Percentiles rank a stretch among this genome's conserved stretches.
These are phyloP conservation scores for Discoglossus pictus DNA, from an alignment of 2,797 vertebrate species.

Conservation along the genomic window DNA sequence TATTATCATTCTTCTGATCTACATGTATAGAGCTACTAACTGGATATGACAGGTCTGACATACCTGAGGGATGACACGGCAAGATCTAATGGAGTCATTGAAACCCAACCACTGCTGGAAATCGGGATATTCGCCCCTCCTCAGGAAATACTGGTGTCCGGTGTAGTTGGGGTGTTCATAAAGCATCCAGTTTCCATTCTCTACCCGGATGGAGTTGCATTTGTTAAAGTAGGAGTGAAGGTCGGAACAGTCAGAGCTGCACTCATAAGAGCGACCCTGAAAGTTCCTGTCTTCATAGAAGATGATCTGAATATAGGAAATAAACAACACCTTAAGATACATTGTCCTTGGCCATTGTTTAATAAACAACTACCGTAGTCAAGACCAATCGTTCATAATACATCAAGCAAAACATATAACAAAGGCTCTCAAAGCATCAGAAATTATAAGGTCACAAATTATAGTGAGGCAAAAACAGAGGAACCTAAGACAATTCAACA, in stretches of 20 bases:
- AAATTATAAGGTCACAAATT: too few relatives aligned
- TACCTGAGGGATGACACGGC: slow-evolving; percentile 48
- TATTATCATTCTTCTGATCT: too few relatives aligned
- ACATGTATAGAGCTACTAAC: too few relatives aligned
- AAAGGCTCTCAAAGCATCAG: too few relatives aligned
- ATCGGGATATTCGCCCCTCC: slow-evolving; percentile 73
- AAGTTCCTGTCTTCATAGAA: slow-evolving; percentile 49
- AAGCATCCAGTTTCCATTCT: slow-evolving; percentile 62
- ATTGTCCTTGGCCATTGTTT: too few relatives aligned
- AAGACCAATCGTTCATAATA: too few relatives aligned
- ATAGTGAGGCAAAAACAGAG: too few relatives aligned
- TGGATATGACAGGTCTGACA: too few relatives aligned
- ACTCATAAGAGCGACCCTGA: slow-evolving; percentile 47
- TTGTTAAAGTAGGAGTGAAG: slow-evolving; percentile 43
- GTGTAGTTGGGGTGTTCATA: slow-evolving; percentile 70
- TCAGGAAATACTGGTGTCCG: slow-evolving; percentile 69
- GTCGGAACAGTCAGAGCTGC: slow-evolving; percentile 46
- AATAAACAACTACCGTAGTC: too few relatives aligned
- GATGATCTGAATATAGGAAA: slow-evolving; percentile 52
- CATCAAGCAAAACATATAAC: too few relatives aligned
- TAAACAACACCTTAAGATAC: too few relatives aligned
- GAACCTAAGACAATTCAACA: too few relatives aligned
- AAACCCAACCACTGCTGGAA: slow-evolving; percentile 59
- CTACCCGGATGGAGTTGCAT: slow-evolving; percentile 46
- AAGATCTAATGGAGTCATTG: slow-evolving; percentile 47